Percentiles rank a stretch among this genome's conserved stretches.
Conservation (phyloP, 2,113 vertebrate species). For the Grantiella picta region DNA sequence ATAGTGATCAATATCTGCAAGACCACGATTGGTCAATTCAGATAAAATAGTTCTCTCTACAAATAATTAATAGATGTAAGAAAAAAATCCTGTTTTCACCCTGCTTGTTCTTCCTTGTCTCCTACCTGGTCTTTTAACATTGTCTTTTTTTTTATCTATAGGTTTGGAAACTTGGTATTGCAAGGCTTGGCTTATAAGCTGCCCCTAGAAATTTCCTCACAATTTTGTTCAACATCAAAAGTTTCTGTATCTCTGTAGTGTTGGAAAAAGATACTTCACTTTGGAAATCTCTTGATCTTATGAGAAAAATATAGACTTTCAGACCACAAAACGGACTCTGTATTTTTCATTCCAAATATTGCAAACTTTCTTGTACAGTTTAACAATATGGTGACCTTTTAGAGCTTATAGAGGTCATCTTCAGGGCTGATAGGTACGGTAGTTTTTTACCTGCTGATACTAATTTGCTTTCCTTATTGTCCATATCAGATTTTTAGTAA, state of each 20-base stretch:
- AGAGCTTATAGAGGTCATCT: not conserved
- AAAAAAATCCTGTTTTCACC: not conserved
- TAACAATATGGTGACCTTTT: not conserved
- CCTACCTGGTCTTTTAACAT: not conserved
- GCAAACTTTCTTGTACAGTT: not conserved
- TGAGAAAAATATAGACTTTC: not conserved
- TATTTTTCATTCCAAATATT: not conserved
- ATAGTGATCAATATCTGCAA: not conserved
- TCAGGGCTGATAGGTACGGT: not conserved
- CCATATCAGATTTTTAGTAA: not conserved
- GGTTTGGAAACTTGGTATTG: not conserved
- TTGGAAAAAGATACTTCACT: not conserved
- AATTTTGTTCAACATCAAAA: not conserved
- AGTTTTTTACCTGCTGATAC: not conserved
- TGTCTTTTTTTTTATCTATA: not conserved
- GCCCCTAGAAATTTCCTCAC: not conserved
- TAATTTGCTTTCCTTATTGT: not conserved
- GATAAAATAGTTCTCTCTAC: not conserved
- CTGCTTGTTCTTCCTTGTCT: not conserved
- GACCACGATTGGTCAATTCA: not conserved
- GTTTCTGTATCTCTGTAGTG: not conserved
- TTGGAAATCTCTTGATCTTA: not conserved
- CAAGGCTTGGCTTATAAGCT: not conserved
- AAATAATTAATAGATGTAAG: not conserved
- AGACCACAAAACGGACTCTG: not conserved